Conservation (phyloP, 2,113 vertebrate genomes). For the Heloderma charlesbogerti region DNA sequence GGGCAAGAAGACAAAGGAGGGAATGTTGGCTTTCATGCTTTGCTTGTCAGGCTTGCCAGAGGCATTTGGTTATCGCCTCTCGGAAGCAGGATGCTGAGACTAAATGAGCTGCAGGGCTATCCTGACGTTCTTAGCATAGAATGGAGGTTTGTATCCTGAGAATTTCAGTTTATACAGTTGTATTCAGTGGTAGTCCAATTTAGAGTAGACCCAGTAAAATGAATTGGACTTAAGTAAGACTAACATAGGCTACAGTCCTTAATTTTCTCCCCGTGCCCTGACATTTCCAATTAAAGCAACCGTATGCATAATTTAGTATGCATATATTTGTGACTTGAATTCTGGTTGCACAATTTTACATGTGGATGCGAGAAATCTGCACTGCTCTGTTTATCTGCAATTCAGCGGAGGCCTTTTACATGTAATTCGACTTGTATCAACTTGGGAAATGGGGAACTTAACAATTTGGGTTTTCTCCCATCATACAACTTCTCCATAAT, state of each 20-base stretch:
- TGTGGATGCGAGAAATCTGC: neutral
- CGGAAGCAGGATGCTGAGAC: neutral
- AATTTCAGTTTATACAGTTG: neutral
- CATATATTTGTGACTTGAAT: neutral
- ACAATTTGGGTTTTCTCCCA: neutral
- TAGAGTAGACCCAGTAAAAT: too few relatives aligned
- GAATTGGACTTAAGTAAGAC: too few relatives aligned
- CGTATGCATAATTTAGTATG: neutral
- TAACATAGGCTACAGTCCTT: neutral
- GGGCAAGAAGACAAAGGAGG: neutral
- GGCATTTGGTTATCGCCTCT: neutral
- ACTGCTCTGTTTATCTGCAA: neutral
- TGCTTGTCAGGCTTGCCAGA: neutral
- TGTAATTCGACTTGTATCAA: conserved; percentile 62
- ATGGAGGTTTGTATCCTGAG: neutral
- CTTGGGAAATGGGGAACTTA: conserved; percentile 4
- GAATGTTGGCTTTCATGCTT: neutral
- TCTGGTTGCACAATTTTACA: neutral
- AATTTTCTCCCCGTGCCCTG: too few relatives aligned
- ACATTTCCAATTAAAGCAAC: neutral
- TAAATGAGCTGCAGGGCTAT: neutral
- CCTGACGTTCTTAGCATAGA: neutral
- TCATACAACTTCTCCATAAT: neutral
- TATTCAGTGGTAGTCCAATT: too few relatives aligned
- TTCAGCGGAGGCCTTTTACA: conserved; percentile 66